phyloP scores from a whole-genome alignment of 2,797 vertebrate genomes.

The Pseudochirops corinnae region DNA sequence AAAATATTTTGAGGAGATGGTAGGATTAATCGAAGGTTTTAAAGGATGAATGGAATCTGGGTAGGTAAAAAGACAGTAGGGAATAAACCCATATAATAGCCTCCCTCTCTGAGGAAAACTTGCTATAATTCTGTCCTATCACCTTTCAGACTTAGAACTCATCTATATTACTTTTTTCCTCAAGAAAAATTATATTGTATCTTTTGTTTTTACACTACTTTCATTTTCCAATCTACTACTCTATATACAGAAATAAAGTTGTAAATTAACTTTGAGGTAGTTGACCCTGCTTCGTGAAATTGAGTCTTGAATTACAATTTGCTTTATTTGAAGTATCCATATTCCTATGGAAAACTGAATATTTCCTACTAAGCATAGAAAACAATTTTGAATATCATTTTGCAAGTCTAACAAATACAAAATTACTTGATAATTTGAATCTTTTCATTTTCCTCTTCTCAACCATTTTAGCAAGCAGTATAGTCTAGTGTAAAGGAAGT shows the following conservation, averaged over 20 bases:
- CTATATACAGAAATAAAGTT: neutral
- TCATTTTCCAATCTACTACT: neutral
- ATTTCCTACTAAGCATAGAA: neutral
- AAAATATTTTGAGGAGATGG: neutral
- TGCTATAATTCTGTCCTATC: neutral
- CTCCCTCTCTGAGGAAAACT: neutral
- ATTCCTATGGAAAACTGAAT: neutral
- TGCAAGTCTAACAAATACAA: neutral
- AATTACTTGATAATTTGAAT: neutral
- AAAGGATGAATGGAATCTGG: neutral
- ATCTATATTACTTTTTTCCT: neutral
- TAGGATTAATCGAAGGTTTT: neutral
- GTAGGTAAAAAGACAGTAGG: neutral
- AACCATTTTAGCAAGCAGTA: neutral
- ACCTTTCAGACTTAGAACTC: neutral
- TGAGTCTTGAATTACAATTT: neutral
- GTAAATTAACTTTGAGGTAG: neutral
- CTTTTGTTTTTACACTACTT: neutral
- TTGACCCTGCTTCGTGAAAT: neutral
- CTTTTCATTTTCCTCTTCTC: neutral
- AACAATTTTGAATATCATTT: neutral
- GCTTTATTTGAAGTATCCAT: neutral
- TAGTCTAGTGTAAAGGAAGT: neutral
- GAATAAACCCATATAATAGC: neutral
- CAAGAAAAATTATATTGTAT: neutral